Evolutionary conservation across 2,797 vertebrate species (phyloP).

Genomic region (Meda fulgida): DNA sequence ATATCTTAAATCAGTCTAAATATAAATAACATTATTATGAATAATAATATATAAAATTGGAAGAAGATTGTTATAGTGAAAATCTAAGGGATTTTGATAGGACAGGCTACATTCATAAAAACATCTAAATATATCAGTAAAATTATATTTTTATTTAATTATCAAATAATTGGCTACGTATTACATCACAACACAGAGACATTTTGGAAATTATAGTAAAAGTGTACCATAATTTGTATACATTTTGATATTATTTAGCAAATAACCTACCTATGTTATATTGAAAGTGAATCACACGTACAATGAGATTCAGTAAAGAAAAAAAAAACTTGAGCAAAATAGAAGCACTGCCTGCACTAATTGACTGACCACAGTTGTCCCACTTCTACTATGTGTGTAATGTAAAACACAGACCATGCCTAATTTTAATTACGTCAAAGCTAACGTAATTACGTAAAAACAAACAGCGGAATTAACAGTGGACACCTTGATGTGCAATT

Average conservation of each 20-base stretch:
- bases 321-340: background rate
- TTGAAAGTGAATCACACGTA: background rate
- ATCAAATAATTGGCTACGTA: background rate
- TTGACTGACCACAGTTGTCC: conserved; percentile 26
- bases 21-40: background rate
- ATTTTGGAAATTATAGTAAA: background rate
- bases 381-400: conserved; percentile 35
- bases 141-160: background rate
- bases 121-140: background rate
- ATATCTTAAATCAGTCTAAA: too few relatives aligned
- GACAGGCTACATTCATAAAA: background rate
- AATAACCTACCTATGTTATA: background rate
- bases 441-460: conserved; percentile 61
- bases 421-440: conserved; percentile 60
- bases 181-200: background rate
- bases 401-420: conserved; percentile 40
- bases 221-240: background rate
- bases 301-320: background rate
- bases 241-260: background rate
- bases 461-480: conserved; percentile 52
- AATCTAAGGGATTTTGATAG: background rate
- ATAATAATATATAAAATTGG: background rate
- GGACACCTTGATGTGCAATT: conserved; percentile 56
- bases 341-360: background rate
- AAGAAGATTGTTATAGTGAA: background rate